phyloP scores from a whole-genome alignment of 2,797 vertebrate genomes.

The Sebastes trivittatus region DNA sequence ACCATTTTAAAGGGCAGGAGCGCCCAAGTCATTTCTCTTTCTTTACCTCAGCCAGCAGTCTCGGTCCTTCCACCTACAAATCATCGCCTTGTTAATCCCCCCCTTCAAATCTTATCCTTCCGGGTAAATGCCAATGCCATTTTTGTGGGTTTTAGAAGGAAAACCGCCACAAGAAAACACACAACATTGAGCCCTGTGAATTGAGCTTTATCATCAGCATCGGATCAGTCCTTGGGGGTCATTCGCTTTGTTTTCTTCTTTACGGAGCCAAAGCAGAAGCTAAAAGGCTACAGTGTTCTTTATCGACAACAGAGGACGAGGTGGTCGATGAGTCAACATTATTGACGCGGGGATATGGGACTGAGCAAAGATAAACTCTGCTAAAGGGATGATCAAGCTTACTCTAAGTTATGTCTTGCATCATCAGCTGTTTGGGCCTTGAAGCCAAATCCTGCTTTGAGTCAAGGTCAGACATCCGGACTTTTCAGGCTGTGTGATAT shows the following conservation, averaged over 20 bases:
- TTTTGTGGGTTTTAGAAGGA: constrained; percentile 29
- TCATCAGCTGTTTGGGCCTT: constrained; percentile 66
- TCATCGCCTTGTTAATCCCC: constrained; percentile 29
- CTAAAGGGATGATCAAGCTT: constrained; percentile 69
- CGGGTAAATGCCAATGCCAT: constrained; percentile 47
- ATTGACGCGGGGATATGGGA: constrained; percentile 67
- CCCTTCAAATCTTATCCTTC: constrained; percentile 28
- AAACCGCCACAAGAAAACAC: constrained; percentile 28
- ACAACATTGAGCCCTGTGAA: background rate
- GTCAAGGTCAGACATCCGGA: constrained; percentile 59
- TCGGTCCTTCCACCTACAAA: constrained; percentile 42
- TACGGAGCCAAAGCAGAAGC: constrained; percentile 43
- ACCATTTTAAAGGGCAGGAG: constrained; percentile 48
- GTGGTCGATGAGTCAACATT: constrained; percentile 69
- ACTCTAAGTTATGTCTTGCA: constrained; percentile 62
- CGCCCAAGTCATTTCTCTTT: constrained; percentile 40
- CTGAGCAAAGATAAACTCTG: constrained; percentile 68
- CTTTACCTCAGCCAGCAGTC: constrained; percentile 23
- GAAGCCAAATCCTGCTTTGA: constrained; percentile 58
- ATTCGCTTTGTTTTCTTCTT: constrained; percentile 45
- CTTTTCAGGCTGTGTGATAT: constrained; percentile 22
- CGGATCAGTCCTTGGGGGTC: constrained; percentile 43
- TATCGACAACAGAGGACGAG: constrained; percentile 57
- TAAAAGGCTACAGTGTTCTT: constrained; percentile 56
- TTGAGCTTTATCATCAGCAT: constrained; percentile 23